Base-by-base conservation (phyloP, 2,113 vertebrate species). In the Grus americana region DNA sequence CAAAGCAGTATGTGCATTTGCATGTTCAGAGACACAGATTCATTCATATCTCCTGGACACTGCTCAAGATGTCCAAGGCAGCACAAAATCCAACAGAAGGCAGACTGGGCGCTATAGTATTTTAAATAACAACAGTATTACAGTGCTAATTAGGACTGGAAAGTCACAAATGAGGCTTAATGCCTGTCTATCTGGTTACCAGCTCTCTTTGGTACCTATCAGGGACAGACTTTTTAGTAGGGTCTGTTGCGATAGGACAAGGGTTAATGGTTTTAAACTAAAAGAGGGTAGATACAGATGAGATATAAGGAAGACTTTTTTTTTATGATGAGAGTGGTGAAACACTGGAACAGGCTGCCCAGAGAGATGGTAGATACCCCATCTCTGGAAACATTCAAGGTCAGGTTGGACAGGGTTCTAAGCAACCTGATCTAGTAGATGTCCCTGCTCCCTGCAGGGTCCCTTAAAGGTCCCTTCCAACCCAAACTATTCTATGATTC, bases 1-100 rank as follows among this genome's bases (percentile, higher is more conserved):
- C 0, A 1, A 59, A 70, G 34, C 18, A 1, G 1, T n/a, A 9
- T 3, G 2, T 76, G 8, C 17, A 30, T 79, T 66, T 76, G 11
- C 24, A 36, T 42, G 30, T 12, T 68, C 29, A 42, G 29, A 16
- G 40, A 22, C 18, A 54, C 20, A 61, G 26, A 71, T 29, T n/a
- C 15, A 16, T 36, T 32, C 46, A 5, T 50, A 27, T 21, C 11
- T 78, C 29, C 49, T 85, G 34, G 19, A 29, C 15, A 11, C 21
- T 63, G 44, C 47, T 82, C 32, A 74, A 63, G 38, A 71, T 55
- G 58, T 34, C 10, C 65, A 65, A 80, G 42, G 9, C 15, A 74
- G 6, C 32, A 23, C 7, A 87, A 89, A 80, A 71, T 11, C 4
- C 14, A 23, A 8, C 29, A 63, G n/a, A 71, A 85, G 2, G 8